phyloP scores from a whole-genome alignment of 2,797 vertebrate species.

The Coendou prehensilis region DNA sequence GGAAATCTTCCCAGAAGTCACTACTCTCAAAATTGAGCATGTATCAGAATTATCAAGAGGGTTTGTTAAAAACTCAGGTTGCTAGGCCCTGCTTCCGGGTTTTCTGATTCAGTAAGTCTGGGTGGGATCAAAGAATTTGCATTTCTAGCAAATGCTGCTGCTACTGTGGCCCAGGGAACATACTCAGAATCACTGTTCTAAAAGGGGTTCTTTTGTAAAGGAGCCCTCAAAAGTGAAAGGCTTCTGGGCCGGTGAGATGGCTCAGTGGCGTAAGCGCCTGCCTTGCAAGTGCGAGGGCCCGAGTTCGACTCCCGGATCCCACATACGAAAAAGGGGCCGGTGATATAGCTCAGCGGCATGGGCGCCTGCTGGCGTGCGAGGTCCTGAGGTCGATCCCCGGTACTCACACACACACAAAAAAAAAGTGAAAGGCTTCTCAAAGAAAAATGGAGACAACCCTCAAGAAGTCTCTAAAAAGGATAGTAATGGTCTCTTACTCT shows the following conservation, averaged over 20 bases:
- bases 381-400: no score
- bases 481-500: not conserved
- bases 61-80: conserved; percentile 53
- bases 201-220: conserved; percentile 20
- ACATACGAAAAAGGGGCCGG: no score
- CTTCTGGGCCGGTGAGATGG: not conserved
- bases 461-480: conserved; percentile 1
- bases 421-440: conserved; percentile 25
- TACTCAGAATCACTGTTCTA: not conserved
- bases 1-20: not conserved
- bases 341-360: no score
- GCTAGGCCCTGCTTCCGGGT: not conserved
- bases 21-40: conserved; percentile 31
- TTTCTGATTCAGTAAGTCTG: conserved; percentile 45
- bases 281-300: no score
- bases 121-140: conserved; percentile 10
- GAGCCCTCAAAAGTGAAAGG: not conserved
- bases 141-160: conserved; percentile 46
- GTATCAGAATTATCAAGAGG: conserved; percentile 15
- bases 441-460: not conserved
- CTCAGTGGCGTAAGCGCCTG: no score
- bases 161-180: conserved; percentile 6
- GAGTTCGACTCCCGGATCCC: no score
- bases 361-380: no score
- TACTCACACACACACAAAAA: no score